Conservation (phyloP, 2,888 invertebrate species). For the Pseudanteris insignis region DNA sequence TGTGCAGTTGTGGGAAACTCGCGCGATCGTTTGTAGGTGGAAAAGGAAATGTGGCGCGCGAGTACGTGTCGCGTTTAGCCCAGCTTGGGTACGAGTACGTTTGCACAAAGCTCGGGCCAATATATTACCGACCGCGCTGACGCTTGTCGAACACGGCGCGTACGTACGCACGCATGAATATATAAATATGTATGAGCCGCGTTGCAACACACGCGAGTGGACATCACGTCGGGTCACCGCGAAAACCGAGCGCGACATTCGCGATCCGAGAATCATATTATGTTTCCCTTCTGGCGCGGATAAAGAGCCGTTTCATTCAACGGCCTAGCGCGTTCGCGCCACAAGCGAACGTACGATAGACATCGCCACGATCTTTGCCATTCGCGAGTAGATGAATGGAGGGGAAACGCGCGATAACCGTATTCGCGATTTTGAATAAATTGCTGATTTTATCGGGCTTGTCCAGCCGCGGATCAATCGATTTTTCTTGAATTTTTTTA, state of each 20-base stretch:
- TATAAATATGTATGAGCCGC: conserved; percentile 38
- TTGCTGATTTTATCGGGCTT: conserved; percentile 16
- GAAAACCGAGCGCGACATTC: conserved; percentile 37
- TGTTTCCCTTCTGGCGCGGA: conserved; percentile 32
- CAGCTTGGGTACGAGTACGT: conserved; percentile 33
- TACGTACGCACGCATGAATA: conserved; percentile 40
- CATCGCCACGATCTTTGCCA: conserved; percentile 19
- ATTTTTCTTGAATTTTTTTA: too few relatives aligned
- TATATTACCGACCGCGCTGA: conserved; percentile 34
- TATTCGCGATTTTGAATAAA: conserved; percentile 17
- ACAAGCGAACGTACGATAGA: conserved; percentile 22
- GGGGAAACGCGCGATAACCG: conserved; percentile 10
- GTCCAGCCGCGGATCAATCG: too few relatives aligned
- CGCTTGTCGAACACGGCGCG: conserved; percentile 38
- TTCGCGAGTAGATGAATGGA: conserved; percentile 34
- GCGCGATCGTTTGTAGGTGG: conserved; percentile 31
- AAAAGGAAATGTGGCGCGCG: conserved; percentile 35
- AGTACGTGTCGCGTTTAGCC: conserved; percentile 32
- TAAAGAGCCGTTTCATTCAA: conserved; percentile 40
- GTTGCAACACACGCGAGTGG: conserved; percentile 26
- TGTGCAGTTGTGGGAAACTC: conserved; percentile 43
- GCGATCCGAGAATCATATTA: conserved; percentile 36
- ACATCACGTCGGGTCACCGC: conserved; percentile 41
- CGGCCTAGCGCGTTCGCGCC: not conserved
- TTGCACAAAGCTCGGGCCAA: conserved; percentile 38